Percentiles rank a stretch among this genome's conserved stretches.
These are phyloP conservation scores for Glyphotaelius pellucidus DNA, from an alignment of 2,888 invertebrate species.

Conservation along the genomic window DNA sequence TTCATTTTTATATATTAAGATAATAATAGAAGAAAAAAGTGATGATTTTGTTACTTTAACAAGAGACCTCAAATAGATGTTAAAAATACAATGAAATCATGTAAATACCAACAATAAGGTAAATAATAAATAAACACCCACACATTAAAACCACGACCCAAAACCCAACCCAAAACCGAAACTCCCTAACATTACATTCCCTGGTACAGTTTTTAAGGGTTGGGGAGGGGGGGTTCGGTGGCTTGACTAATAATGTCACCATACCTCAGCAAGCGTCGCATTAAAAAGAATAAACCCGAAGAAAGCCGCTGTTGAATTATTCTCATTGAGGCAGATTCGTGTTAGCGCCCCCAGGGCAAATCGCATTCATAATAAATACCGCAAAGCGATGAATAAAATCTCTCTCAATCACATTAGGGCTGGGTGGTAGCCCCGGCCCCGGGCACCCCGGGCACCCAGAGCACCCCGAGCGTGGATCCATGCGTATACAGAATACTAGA, in stretches of 20 bases:
- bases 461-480: neutral
- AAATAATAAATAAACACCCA: no score
- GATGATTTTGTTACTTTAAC: no score
- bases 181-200: no score
- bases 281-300: neutral
- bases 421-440: neutral
- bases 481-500: neutral
- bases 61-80: no score
- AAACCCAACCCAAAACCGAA: no score
- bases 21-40: no score
- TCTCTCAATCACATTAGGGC: conserved; percentile 23
- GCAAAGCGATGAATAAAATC: conserved; percentile 43
- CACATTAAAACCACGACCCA: no score
- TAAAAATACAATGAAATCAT: no score
- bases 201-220: no score
- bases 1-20: no score
- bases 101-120: no score
- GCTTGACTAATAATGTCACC: neutral
- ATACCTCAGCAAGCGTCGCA: neutral
- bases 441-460: neutral
- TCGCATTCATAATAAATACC: conserved; percentile 7
- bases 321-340: neutral
- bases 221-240: neutral
- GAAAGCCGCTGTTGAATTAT: neutral
- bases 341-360: conserved; percentile 26